A percentile compares a stretch with the other conserved stretches of the same genome.
These are phyloP conservation scores for Ditylenchus weischeri DNA, from an alignment of 2,888 invertebrate species.

Conservation along the genomic window DNA sequence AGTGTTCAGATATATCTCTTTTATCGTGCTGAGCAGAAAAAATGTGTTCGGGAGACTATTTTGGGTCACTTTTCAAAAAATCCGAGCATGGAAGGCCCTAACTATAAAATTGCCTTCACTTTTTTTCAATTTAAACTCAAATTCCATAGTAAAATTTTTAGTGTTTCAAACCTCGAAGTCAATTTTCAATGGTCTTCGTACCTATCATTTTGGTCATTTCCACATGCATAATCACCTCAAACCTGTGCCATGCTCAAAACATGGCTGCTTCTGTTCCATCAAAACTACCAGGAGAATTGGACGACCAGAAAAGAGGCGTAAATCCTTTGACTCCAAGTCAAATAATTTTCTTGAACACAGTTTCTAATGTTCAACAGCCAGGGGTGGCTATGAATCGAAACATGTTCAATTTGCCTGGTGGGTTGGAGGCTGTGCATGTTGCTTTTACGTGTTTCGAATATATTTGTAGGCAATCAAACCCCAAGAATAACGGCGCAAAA, in stretches of 20 bases:
- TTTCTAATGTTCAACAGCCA: slow-evolving; percentile 39
- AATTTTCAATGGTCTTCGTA: too few species aligned
- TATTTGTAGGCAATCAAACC: slow-evolving; percentile 29
- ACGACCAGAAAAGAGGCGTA: background rate
- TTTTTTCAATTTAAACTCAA: too few species aligned
- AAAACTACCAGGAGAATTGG: slow-evolving; percentile 1
- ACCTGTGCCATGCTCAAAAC: background rate
- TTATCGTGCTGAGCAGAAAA: too few species aligned
- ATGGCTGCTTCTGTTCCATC: slow-evolving; percentile 2
- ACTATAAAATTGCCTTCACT: too few species aligned
- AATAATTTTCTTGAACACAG: slow-evolving; percentile 37
- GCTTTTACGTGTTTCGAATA: background rate
- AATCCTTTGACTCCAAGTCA: slow-evolving; percentile 31
- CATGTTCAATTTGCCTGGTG: slow-evolving; percentile 30
- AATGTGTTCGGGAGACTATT: too few species aligned
- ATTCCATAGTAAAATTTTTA: too few species aligned
- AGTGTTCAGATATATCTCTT: too few species aligned
- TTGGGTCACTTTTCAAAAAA: too few species aligned
- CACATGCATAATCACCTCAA: too few species aligned
- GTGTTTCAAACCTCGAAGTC: too few species aligned
- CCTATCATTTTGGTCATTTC: too few species aligned
- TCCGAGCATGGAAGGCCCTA: too few species aligned
- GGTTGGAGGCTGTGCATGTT: slow-evolving; percentile 11
- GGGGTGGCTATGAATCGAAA: slow-evolving; percentile 28
- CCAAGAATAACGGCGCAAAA: slow-evolving; percentile 42